Evolutionary conservation across 2,888 invertebrate species (phyloP).

Genomic region (Selenia dentaria): DNA sequence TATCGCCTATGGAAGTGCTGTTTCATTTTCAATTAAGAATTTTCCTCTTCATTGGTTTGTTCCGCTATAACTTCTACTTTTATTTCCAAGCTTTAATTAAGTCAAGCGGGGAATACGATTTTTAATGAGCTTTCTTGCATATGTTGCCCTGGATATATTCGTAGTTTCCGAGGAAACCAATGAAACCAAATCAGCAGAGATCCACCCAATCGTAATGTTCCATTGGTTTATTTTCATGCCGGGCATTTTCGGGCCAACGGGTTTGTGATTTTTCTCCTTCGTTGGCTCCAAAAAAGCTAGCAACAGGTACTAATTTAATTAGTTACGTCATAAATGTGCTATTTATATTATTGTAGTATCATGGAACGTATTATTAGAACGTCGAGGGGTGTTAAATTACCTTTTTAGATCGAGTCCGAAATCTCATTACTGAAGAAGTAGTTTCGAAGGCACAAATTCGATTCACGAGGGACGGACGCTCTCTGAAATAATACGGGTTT

Average conservation of each 20-base stretch:
- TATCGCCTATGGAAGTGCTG: not conserved
- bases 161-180: slow-evolving; percentile 5
- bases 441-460: slow-evolving; percentile 66
- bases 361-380: slow-evolving; percentile 33
- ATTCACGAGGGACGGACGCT: slow-evolving; percentile 64
- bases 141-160: slow-evolving; percentile 4
- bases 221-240: not conserved
- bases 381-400: slow-evolving; percentile 57
- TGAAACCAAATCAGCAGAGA: not conserved
- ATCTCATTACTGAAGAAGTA: slow-evolving; percentile 68
- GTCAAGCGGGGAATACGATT: slow-evolving; percentile 51
- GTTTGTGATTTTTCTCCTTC: not conserved
- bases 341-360: no score
- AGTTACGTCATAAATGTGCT: no score
- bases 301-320: not conserved
- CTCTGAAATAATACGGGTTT: slow-evolving; percentile 64
- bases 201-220: not conserved
- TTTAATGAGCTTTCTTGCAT: slow-evolving; percentile 45
- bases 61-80: slow-evolving; percentile 56
- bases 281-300: not conserved
- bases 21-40: slow-evolving; percentile 29
- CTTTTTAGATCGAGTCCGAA: slow-evolving; percentile 64
- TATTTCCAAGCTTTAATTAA: slow-evolving; percentile 65
- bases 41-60: slow-evolving; percentile 53
- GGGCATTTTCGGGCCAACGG: no score